These are phyloP conservation scores for Myripristis jacobus DNA, from an alignment of 2,797 vertebrate genomes.

Conservation along the genomic window DNA sequence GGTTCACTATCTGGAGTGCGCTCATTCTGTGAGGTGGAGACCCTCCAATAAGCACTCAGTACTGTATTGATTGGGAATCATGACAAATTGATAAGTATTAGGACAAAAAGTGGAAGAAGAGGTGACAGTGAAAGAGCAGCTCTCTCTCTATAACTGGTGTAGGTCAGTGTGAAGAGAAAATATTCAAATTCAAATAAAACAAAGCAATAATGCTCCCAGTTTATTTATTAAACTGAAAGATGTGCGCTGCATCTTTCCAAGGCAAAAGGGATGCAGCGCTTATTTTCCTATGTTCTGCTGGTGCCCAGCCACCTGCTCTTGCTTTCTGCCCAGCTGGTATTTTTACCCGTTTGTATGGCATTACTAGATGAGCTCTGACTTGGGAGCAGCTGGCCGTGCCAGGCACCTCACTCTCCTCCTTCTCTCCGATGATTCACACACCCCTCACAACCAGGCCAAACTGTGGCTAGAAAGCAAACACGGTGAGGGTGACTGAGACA, in stretches of 20 bases:
- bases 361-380: constrained; percentile 62
- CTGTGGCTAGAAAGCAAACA: constrained; percentile 51
- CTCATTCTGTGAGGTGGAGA: background rate
- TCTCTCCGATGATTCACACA: constrained; percentile 55
- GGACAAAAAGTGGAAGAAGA: background rate
- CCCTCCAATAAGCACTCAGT: background rate
- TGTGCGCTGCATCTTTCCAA: constrained; percentile 22
- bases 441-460: constrained; percentile 53
- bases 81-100: background rate
- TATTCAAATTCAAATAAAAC: constrained; percentile 28
- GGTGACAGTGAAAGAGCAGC: background rate
- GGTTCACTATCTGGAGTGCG: background rate
- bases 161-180: background rate
- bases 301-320: constrained; percentile 76
- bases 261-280: constrained; percentile 48
- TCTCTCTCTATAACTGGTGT: background rate
- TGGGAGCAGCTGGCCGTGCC: constrained; percentile 74
- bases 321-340: constrained; percentile 74
- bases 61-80: constrained; percentile 3
- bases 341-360: constrained; percentile 63
- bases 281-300: constrained; percentile 40
- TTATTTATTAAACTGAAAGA: constrained; percentile 34
- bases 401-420: constrained; percentile 57
- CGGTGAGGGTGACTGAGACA: constrained; percentile 27
- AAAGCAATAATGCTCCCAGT: constrained; percentile 20